Percentiles rank a stretch among this genome's conserved stretches.
phyloP scores from a whole-genome alignment of 35 echinoderm and acorn worm species.

The Holothuria glaberrima region DNA sequence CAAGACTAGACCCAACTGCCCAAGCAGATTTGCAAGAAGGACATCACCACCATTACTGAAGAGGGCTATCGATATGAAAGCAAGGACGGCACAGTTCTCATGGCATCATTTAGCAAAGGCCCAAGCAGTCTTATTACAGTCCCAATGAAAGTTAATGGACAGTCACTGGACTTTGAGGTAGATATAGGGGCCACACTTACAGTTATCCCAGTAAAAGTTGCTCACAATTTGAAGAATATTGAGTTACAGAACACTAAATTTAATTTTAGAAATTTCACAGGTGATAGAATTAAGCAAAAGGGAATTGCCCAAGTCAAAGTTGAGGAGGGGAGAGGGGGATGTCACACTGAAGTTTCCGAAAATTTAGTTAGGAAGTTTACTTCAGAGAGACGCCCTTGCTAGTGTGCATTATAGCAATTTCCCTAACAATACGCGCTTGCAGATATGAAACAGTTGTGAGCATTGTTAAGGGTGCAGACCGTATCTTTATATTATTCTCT shows the following conservation, averaged over 20 bases:
- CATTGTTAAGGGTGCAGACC: too few species aligned
- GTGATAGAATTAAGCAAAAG: conserved; percentile 50
- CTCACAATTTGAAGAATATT: conserved; percentile 42
- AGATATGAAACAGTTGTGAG: too few species aligned
- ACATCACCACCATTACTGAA: not conserved
- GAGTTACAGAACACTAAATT: too few species aligned
- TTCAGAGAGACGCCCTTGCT: too few species aligned
- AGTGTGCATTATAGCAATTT: too few species aligned
- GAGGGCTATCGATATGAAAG: not conserved
- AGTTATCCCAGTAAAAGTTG: conserved; percentile 27
- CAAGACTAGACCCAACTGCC: not conserved
- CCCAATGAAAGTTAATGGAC: not conserved
- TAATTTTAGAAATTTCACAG: too few species aligned
- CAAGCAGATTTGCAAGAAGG: not conserved
- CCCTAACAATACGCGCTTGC: too few species aligned
- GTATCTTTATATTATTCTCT: too few species aligned
- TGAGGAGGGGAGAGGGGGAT: too few species aligned
- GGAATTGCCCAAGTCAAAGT: conserved; percentile 41
- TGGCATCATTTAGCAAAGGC: not conserved
- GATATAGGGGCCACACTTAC: conserved; percentile 25
- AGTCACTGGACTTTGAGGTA: not conserved
- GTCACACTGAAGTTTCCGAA: too few species aligned
- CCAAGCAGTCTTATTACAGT: conserved; percentile 3
- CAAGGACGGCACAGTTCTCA: not conserved
- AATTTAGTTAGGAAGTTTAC: too few species aligned